Evolutionary conservation across 2,113 vertebrate genomes (phyloP).

Genomic region (Indri indri): DNA sequence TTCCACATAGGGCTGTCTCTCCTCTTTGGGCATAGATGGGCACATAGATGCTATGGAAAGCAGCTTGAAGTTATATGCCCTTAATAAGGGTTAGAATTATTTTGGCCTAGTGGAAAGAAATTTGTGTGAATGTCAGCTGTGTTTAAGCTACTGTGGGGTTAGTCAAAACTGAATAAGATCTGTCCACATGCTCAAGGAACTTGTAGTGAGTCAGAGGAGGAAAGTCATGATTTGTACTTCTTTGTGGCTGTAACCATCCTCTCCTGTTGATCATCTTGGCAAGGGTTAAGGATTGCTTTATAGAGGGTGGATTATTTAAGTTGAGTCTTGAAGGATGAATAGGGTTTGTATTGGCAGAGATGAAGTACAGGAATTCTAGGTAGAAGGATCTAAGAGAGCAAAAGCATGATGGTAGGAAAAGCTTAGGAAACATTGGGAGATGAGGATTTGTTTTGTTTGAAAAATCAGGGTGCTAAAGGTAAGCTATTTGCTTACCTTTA

Average conservation of each 20-base stretch:
- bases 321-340: background rate
- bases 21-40: background rate
- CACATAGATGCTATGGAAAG: background rate
- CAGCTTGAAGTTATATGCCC: background rate
- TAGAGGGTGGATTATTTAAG: background rate
- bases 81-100: background rate
- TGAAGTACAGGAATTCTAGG: background rate
- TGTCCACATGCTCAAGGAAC: background rate
- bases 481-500: background rate
- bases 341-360: background rate
- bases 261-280: background rate
- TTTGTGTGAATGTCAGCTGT: background rate
- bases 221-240: background rate
- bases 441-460: background rate
- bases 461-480: slow-evolving; percentile 19
- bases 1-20: background rate
- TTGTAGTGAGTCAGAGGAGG: background rate
- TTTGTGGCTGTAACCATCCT: background rate
- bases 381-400: background rate
- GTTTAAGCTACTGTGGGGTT: background rate
- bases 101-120: slow-evolving; percentile 12
- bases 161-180: background rate
- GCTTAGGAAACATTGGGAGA: background rate
- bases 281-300: background rate
- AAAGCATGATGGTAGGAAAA: background rate